Evolutionary conservation across 53 echinoderm and acorn worm genomes (phyloP), one percentile per base, ranked within the genome.

Genomic region (Antedon mediterranea): DNA sequence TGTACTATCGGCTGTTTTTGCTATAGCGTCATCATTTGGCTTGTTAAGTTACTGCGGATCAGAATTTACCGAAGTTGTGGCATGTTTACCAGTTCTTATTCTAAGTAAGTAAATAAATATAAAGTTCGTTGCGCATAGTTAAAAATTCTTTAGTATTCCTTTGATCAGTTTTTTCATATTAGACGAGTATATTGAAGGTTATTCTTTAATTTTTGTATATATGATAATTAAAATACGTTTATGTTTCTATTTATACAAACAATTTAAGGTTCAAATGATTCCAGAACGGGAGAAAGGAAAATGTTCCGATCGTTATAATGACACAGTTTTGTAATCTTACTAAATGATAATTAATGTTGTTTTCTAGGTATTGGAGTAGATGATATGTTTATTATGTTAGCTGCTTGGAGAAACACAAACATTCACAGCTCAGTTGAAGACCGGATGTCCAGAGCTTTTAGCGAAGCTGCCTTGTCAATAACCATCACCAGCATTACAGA

Each of bases 361-460:
- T 31, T 43, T 71, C 3, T 76, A 90, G 90, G 90, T 30, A 86
- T 90, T 29, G 90, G 90, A 0, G 73, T 90, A 11, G 90, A 90
- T 43, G 86, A 86, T 76, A 86, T 86, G 86, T 90, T 90, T 77
- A 90, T 90, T 72, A 90, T 90, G 86, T n/a, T 90, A 6, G 78
- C 90, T 15, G 80, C 86, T 14, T 90, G 90, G 90, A 75, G 90
- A 71, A 29, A 44, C 30, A 90, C 90, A 71, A 73, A 73, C 76
- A 23, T 78, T 7, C 41, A 28, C 26, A 28, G 28, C n/a, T 70
- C 86, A 34, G 81, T 86, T 32, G 75, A 78, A 76, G 57, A 79
- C 30, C 81, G 90, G 74, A 86, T 90, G 86, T 34, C 71, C 28
- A 32, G 74, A 30, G 78, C 90, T 31, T 90, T 87, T 71, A 57